Conservation (phyloP, 1,140 invertebrate species). For the Ditylenchus dipsaci region DNA sequence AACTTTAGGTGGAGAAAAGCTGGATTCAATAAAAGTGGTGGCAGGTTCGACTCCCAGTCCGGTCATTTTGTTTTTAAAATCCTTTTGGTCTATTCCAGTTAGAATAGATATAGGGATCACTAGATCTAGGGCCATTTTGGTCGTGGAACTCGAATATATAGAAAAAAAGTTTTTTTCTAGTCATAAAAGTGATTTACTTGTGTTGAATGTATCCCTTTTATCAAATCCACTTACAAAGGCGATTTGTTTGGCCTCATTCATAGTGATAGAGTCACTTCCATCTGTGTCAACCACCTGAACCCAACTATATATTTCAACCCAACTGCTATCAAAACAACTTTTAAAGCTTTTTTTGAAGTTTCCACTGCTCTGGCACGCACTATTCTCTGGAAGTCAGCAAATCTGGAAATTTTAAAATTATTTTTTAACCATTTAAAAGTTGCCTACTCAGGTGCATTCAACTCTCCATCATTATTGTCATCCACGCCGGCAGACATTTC, state of each 20-base stretch:
- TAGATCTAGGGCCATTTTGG: too few species aligned
- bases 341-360: slow-evolving; percentile 55
- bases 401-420: neutral
- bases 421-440: neutral
- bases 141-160: too few species aligned
- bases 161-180: too few species aligned
- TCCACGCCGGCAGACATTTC: slow-evolving; percentile 44
- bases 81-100: too few species aligned
- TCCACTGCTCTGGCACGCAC: slow-evolving; percentile 54
- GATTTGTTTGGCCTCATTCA: slow-evolving; percentile 55
- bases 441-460: slow-evolving; percentile 53
- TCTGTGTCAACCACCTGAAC: slow-evolving; percentile 47
- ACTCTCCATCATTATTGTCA: slow-evolving; percentile 41
- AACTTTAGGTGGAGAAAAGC: too few species aligned
- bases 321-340: slow-evolving; percentile 32
- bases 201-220: too few species aligned
- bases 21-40: too few species aligned
- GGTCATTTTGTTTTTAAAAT: too few species aligned
- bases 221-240: slow-evolving; percentile 37
- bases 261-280: slow-evolving; percentile 50
- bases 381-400: slow-evolving; percentile 56
- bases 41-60: too few species aligned
- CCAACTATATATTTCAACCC: too few species aligned
- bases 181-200: too few species aligned
- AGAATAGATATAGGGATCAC: too few species aligned